Conservation (phyloP, 2,113 vertebrate genomes). For the Lycaon pictus region DNA sequence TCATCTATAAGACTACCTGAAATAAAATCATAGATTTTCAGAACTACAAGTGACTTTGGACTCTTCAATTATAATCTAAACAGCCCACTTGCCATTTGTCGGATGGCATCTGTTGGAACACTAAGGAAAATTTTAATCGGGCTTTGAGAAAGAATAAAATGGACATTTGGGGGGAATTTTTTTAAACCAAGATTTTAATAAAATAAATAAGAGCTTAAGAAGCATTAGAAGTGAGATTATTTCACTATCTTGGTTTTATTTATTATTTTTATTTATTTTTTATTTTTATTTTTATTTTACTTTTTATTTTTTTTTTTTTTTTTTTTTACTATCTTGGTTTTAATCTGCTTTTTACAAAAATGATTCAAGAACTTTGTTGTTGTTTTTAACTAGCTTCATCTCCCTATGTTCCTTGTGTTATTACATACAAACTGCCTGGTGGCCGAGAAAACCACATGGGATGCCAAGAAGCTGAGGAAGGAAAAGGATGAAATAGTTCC, state of each 20-base stretch:
- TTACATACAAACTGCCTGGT: neutral
- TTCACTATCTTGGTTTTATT: conserved; percentile 4
- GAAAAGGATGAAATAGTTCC: neutral
- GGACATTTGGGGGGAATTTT: neutral
- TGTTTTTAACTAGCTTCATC: neutral
- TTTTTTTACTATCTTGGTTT: neutral
- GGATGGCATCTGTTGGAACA: neutral
- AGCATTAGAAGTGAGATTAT: neutral
- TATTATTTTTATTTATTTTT: too few species aligned
- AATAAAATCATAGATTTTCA: conserved; percentile 56
- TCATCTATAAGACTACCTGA: conserved; percentile 29
- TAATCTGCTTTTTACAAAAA: conserved; percentile 5
- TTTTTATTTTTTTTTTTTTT: too few species aligned
- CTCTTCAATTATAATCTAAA: conserved; percentile 1
- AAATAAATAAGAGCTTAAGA: neutral
- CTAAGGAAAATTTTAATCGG: neutral
- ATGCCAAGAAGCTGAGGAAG: too few species aligned
- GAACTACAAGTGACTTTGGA: conserved; percentile 8
- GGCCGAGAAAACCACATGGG: neutral
- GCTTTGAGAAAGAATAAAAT: conserved; percentile 32
- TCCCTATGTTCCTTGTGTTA: neutral
- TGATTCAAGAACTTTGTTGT: neutral
- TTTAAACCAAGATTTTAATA: neutral
- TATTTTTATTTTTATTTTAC: too few species aligned
- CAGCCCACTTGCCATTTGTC: neutral